Evolutionary conservation across 2,888 invertebrate genomes (phyloP).

Genomic region (Agelastica alni): DNA sequence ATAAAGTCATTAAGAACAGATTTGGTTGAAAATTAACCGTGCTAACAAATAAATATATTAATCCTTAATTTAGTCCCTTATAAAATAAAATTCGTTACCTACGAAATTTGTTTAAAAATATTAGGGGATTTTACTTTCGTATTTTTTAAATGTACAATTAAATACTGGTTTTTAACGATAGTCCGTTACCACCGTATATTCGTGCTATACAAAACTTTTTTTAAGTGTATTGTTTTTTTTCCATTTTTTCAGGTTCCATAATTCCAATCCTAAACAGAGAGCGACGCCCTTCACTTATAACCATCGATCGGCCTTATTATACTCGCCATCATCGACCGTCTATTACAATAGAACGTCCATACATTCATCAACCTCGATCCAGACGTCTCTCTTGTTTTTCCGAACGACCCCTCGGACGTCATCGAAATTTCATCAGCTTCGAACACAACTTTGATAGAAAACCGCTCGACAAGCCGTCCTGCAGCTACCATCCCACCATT

Average conservation of each 20-base stretch:
- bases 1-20: no score
- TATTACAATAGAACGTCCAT: slow-evolving; percentile 41
- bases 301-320: slow-evolving; percentile 47
- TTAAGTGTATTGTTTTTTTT: no score
- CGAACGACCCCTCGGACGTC: slow-evolving; percentile 43
- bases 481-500: slow-evolving; percentile 46
- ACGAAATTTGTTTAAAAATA: no score
- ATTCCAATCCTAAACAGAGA: slow-evolving; percentile 50
- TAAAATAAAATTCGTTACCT: no score
- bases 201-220: not conserved
- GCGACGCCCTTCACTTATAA: slow-evolving; percentile 50
- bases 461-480: slow-evolving; percentile 36
- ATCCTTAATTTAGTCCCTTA: no score
- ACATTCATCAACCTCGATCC: slow-evolving; percentile 33
- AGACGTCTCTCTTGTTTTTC: slow-evolving; percentile 53
- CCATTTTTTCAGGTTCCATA: slow-evolving; percentile 50
- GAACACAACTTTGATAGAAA: slow-evolving; percentile 45
- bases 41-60: no score
- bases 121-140: no score
- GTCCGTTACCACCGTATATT: no score
- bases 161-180: no score
- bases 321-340: slow-evolving; percentile 42
- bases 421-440: slow-evolving; percentile 54
- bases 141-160: no score
- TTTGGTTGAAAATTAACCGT: no score